Evolutionary conservation across 1,140 invertebrate genomes (phyloP), one percentile per base, ranked within the genome.

Genomic region (Cotesia vestalis): DNA sequence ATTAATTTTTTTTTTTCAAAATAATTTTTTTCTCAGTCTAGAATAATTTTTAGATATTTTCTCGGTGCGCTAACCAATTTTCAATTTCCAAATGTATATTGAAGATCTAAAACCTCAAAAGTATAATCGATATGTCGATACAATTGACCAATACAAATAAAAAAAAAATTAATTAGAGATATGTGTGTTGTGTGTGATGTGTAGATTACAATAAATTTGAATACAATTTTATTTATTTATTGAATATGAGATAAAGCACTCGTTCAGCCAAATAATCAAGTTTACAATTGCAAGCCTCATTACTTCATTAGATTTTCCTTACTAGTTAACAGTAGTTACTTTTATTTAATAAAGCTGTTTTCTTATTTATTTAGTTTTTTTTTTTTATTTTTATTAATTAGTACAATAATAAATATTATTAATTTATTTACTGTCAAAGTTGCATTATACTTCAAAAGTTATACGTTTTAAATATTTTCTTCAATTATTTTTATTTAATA

Each of bases 191-290:
- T 27, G 27, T 27, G 27, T 27, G 27, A 27, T 27, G 27, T 27
- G 27, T 27, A 27, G 27, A 27, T 27, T 27, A 27, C 40, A 46
- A 46, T 46, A 9, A 46, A 46, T 46, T 46, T 11, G 5, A 46
- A 46, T 46, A 46, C 40, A 46, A 46, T 63, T 63, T 63, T 27
- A 27, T 27, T 27, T 27, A 27, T 27, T 27, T 27, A 27, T 63
- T 69, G 17, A 35, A 72, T 77, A 76, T 75, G 76, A 72, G 73
- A 72, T 76, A 78, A 79, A 78, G 77, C 77, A 77, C 75, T 76
- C 71, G 76, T 76, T 72, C 75, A 74, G 72, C 75, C 72, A 71
- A 69, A 76, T 75, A 71, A 76, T 78, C 77, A 76, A 73, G 69
- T 73, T 78, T 74, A 72, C 63, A 70, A 62, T 77, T 71, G 75